phyloP scores from a whole-genome alignment of 2,113 vertebrate species.

The Gasterosteus nipponicus region DNA sequence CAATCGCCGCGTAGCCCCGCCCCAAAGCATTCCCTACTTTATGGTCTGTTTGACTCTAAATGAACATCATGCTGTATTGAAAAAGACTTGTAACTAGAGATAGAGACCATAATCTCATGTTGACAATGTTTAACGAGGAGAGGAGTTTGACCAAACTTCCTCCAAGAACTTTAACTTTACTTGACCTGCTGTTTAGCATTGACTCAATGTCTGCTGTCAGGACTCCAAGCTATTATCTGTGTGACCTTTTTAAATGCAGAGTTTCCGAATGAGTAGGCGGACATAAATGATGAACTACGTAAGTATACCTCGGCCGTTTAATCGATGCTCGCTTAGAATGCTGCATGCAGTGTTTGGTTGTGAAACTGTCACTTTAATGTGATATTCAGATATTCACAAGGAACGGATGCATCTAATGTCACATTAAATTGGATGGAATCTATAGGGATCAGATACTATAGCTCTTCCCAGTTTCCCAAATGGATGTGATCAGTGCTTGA shows the following conservation, averaged over 20 bases:
- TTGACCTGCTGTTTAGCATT: background rate
- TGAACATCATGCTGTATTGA: too few species aligned
- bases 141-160: background rate
- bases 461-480: background rate
- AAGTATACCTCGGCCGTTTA: conserved; percentile 29
- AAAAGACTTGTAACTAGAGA: too few species aligned
- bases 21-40: too few species aligned
- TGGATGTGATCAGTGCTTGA: background rate
- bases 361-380: conserved; percentile 29
- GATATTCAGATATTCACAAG: conserved; percentile 52
- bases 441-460: background rate
- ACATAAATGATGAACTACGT: conserved; percentile 45
- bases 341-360: background rate
- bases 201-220: conserved; percentile 2
- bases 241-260: conserved; percentile 46
- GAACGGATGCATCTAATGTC: conserved; percentile 27
- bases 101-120: too few species aligned
- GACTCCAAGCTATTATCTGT: conserved; percentile 13
- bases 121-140: background rate
- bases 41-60: too few species aligned
- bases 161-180: background rate
- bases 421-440: conserved; percentile 23
- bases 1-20: too few species aligned
- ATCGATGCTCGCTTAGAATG: conserved; percentile 38
- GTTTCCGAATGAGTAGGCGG: conserved; percentile 1